These are phyloP conservation scores for Drosophila bunnanda DNA, from an alignment of 2,888 invertebrate species.

Conservation along the genomic window DNA sequence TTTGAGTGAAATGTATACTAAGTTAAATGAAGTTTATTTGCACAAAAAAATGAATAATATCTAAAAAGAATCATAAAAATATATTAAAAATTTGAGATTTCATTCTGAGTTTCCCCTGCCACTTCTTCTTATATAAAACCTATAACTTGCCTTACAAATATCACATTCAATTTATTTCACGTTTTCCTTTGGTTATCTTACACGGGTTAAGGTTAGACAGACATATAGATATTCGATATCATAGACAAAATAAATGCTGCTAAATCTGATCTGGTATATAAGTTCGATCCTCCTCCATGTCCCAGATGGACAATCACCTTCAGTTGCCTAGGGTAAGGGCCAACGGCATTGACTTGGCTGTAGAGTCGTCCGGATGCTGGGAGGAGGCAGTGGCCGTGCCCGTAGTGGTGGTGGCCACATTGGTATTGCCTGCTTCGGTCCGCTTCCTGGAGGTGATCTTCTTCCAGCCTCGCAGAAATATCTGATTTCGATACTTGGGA, in stretches of 20 bases:
- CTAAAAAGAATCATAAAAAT: not conserved
- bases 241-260: conserved; percentile 51
- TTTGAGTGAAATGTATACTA: not conserved
- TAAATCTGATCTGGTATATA: conserved; percentile 40
- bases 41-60: not conserved
- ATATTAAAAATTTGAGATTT: not conserved
- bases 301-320: not conserved
- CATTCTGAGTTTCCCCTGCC: not conserved
- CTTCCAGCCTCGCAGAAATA: conserved; percentile 84
- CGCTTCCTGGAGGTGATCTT: conserved; percentile 83
- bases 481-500: conserved; percentile 87
- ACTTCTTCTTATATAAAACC: not conserved
- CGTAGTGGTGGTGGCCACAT: conserved; percentile 79
- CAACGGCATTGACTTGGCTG: conserved; percentile 69
- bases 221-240: conserved; percentile 33
- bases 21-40: not conserved
- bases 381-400: conserved; percentile 82
- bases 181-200: conserved; percentile 64
- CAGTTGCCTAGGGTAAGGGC: conserved; percentile 59
- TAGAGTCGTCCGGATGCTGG: conserved; percentile 80
- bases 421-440: conserved; percentile 80
- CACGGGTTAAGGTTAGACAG: conserved; percentile 44
- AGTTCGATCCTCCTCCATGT: not conserved
- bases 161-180: conserved; percentile 77
- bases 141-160: conserved; percentile 62